These are phyloP conservation scores for Junonia oenone DNA, from an alignment of 2,888 invertebrate species.

Conservation along the genomic window DNA sequence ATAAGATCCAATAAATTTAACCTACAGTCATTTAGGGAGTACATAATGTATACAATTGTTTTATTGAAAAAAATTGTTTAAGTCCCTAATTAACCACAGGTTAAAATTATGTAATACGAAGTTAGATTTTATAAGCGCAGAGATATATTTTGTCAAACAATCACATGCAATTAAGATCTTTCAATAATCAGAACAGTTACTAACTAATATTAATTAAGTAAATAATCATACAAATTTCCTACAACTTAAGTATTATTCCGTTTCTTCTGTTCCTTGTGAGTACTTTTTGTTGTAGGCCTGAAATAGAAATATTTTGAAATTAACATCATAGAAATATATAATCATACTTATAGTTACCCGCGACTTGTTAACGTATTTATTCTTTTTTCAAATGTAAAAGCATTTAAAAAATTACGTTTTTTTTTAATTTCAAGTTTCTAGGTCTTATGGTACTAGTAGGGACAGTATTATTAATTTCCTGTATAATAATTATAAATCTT, in stretches of 20 bases:
- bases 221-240: slow-evolving; percentile 5
- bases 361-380: too few relatives aligned
- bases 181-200: slow-evolving; percentile 17
- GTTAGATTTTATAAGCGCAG: background rate
- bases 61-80: background rate
- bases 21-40: slow-evolving; percentile 8
- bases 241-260: slow-evolving; percentile 36
- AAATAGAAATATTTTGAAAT: slow-evolving; percentile 32
- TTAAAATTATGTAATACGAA: slow-evolving; percentile 4
- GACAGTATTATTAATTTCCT: too few relatives aligned
- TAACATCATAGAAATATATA: too few relatives aligned
- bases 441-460: too few relatives aligned
- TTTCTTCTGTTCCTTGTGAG: slow-evolving; percentile 27
- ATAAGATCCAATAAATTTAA: slow-evolving; percentile 5
- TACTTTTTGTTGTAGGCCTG: slow-evolving; percentile 59
- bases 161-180: slow-evolving; percentile 15
- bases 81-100: background rate
- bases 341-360: too few relatives aligned
- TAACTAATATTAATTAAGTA: slow-evolving; percentile 12
- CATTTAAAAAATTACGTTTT: too few relatives aligned
- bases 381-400: too few relatives aligned
- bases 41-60: background rate
- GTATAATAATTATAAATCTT: too few relatives aligned
- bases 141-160: slow-evolving; percentile 2
- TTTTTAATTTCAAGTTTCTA: too few relatives aligned